phyloP scores from a whole-genome alignment of 2,888 invertebrate species.

The Thera obeliscata region DNA sequence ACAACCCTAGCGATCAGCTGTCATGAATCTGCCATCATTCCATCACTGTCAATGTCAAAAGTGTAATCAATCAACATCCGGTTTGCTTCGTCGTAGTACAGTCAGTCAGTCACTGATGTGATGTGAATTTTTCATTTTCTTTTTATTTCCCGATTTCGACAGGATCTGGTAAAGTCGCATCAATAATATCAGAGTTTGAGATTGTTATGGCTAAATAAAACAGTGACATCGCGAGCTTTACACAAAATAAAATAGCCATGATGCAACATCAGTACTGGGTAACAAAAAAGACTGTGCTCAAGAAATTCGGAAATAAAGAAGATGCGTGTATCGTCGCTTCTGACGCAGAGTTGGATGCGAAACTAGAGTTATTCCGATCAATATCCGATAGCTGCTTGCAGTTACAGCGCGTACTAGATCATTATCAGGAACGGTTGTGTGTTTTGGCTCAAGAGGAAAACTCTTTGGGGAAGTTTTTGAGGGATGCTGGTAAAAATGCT shows the following conservation, averaged over 20 bases:
- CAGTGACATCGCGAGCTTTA: background rate
- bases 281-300: conserved; percentile 96
- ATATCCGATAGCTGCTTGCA: conserved; percentile 95
- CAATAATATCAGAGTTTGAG: background rate
- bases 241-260: conserved; percentile 55
- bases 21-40: background rate
- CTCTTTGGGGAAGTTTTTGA: conserved; percentile 96
- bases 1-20: background rate
- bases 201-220: background rate
- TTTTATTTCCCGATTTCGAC: no score
- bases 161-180: no score
- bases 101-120: no score
- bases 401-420: conserved; percentile 94
- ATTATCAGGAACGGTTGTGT: conserved; percentile 96
- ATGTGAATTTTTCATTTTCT: no score
- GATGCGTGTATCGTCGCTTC: conserved; percentile 98
- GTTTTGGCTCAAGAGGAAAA: conserved; percentile 98
- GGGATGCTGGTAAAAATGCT: conserved; percentile 95
- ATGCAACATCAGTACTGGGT: conserved; percentile 99
- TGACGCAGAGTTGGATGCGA: conserved; percentile 98
- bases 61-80: no score
- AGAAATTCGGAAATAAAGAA: conserved; percentile 97
- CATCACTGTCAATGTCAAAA: background rate
- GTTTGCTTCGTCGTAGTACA: no score
- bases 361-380: conserved; percentile 96